These are phyloP conservation scores for Pyralis farinalis DNA, from an alignment of 2,888 invertebrate species.

Conservation along the genomic window DNA sequence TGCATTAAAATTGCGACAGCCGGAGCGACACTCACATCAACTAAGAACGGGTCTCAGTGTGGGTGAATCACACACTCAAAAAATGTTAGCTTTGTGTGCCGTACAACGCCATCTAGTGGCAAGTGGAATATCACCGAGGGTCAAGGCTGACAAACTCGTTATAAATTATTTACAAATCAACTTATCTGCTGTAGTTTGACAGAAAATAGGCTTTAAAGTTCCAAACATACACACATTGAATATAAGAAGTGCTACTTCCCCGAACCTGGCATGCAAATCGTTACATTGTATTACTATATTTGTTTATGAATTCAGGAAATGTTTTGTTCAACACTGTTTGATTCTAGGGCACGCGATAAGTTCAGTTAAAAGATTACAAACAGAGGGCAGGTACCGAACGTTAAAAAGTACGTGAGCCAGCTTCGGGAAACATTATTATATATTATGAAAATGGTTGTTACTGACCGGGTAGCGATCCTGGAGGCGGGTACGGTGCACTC, in stretches of 20 bases:
- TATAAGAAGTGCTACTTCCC: conserved; percentile 17
- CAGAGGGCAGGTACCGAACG: conserved; percentile 47
- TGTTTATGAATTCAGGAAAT: conserved; percentile 70
- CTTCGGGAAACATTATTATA: conserved; percentile 33
- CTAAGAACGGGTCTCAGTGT: conserved; percentile 33
- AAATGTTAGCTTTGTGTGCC: conserved; percentile 31
- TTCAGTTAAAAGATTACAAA: conserved; percentile 63
- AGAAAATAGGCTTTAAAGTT: conserved; percentile 19
- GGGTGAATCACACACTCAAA: conserved; percentile 46
- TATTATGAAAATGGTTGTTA: conserved; percentile 41
- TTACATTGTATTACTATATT: conserved; percentile 28
- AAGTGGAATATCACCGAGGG: conserved; percentile 41
- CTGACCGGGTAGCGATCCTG: conserved; percentile 84
- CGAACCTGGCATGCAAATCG: conserved; percentile 18
- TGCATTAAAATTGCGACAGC: conserved; percentile 34
- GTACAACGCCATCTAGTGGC: conserved; percentile 63
- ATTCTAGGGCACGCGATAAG: conserved; percentile 54
- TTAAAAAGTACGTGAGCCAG: conserved; percentile 53
- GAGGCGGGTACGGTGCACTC: conserved; percentile 88
- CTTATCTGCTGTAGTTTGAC: conserved; percentile 36
- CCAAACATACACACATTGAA: conserved; percentile 17
- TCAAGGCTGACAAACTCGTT: conserved; percentile 75
- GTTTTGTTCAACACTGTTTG: conserved; percentile 55
- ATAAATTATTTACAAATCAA: conserved; percentile 63
- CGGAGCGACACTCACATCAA: conserved; percentile 48